phyloP scores from a whole-genome alignment of 2,888 invertebrate species.

The Morinoia aosen region DNA sequence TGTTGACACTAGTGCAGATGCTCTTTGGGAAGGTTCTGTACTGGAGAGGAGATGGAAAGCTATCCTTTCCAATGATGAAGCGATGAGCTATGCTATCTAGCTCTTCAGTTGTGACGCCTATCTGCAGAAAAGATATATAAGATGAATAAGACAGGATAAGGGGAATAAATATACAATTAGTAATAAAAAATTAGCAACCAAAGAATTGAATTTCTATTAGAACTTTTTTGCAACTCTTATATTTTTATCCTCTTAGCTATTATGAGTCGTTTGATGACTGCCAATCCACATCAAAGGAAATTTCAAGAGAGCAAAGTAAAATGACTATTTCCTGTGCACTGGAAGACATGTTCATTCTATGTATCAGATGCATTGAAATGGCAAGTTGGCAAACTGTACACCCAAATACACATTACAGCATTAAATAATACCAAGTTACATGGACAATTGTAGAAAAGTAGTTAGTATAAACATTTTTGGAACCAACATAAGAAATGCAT shows the following conservation, averaged over 20 bases:
- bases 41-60: constrained; percentile 91
- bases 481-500: too few species aligned
- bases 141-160: background rate
- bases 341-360: too few species aligned
- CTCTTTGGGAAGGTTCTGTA: constrained; percentile 77
- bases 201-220: background rate
- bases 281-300: background rate
- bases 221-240: background rate
- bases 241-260: background rate
- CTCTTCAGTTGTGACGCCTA: constrained; percentile 86
- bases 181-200: background rate
- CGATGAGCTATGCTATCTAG: constrained; percentile 84
- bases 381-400: too few species aligned
- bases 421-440: too few species aligned
- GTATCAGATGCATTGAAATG: too few species aligned
- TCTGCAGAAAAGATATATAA: constrained; percentile 63
- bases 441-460: too few species aligned
- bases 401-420: too few species aligned
- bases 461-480: too few species aligned
- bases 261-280: too few species aligned
- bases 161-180: background rate
- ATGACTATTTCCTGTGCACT: too few species aligned
- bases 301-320: too few species aligned
- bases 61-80: constrained; percentile 79
- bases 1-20: constrained; percentile 73